phyloP scores from a whole-genome alignment of 2,888 invertebrate genomes.

The Eutolmus rufibarbis region DNA sequence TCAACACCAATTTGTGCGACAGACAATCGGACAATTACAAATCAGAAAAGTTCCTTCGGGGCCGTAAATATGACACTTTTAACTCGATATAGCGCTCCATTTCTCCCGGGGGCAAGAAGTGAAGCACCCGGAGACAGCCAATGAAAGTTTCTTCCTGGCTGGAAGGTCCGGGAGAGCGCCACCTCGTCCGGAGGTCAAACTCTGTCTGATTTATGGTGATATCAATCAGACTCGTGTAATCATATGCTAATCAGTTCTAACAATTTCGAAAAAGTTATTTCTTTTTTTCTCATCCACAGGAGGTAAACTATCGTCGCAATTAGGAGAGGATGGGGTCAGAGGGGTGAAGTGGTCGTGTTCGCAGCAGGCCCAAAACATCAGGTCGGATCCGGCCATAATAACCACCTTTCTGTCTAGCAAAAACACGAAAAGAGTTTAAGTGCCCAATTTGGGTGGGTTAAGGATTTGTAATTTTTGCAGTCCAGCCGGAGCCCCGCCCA shows the following conservation, averaged over 20 bases:
- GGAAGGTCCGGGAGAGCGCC: not conserved
- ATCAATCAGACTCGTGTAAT: not conserved
- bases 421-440: constrained; percentile 32
- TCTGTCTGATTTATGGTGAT: constrained; percentile 9
- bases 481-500: not conserved
- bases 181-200: not conserved
- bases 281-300: not conserved
- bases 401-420: not conserved
- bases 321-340: not conserved
- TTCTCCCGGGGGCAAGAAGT: not conserved
- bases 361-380: not conserved
- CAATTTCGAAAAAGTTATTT: not conserved
- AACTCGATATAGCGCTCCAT: not conserved
- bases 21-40: constrained; percentile 5
- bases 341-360: not conserved
- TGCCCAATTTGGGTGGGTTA: constrained; percentile 15
- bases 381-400: not conserved
- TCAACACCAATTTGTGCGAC: constrained; percentile 24
- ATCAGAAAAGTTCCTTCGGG: constrained; percentile 8
- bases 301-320: not conserved
- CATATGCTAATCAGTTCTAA: not conserved
- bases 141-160: not conserved
- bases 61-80: constrained; percentile 20
- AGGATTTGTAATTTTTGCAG: constrained; percentile 32
- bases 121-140: not conserved